A percentile compares a stretch with the other conserved stretches of the same genome.
These are phyloP conservation scores for Eupelmus urozonus DNA, from an alignment of 2,888 invertebrate genomes.

Conservation along the genomic window DNA sequence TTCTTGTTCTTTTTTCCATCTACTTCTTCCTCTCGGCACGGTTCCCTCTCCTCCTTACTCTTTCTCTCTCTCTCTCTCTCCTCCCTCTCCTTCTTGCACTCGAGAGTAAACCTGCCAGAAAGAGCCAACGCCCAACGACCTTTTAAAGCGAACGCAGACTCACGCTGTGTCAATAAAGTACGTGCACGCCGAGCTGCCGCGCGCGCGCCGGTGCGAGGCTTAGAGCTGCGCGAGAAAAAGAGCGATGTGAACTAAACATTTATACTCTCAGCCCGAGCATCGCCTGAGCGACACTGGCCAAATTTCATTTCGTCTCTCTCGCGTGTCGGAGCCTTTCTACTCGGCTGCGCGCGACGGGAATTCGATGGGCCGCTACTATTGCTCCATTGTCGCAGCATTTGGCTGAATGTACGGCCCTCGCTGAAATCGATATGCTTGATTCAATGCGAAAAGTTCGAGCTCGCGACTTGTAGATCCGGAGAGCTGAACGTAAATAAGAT, in stretches of 20 bases:
- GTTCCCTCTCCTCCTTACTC: not conserved
- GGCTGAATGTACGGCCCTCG: too few relatives aligned
- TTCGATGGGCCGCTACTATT: too few relatives aligned
- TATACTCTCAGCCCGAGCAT: too few relatives aligned
- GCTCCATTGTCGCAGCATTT: too few relatives aligned
- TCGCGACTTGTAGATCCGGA: too few relatives aligned
- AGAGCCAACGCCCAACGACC: constrained; percentile 41
- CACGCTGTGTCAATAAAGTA: constrained; percentile 45
- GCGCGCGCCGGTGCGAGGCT: not conserved
- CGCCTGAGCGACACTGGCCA: constrained; percentile 29
- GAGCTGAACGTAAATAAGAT: constrained; percentile 1
- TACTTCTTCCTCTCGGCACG: not conserved
- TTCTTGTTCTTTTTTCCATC: not conserved
- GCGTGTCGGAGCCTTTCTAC: not conserved
- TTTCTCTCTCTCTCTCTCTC: not conserved
- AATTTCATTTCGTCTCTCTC: constrained; percentile 30
- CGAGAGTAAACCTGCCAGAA: constrained; percentile 2
- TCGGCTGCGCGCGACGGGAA: not conserved
- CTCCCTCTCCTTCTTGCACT: not conserved
- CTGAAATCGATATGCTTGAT: not conserved
- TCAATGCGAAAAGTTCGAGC: too few relatives aligned
- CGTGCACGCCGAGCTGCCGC: not conserved
- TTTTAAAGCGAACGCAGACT: constrained; percentile 29
- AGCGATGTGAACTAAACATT: constrained; percentile 25
- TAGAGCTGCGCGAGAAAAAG: not conserved